Base-by-base conservation (phyloP, 2,113 vertebrate genomes). In the Oreochromis niloticus region DNA sequence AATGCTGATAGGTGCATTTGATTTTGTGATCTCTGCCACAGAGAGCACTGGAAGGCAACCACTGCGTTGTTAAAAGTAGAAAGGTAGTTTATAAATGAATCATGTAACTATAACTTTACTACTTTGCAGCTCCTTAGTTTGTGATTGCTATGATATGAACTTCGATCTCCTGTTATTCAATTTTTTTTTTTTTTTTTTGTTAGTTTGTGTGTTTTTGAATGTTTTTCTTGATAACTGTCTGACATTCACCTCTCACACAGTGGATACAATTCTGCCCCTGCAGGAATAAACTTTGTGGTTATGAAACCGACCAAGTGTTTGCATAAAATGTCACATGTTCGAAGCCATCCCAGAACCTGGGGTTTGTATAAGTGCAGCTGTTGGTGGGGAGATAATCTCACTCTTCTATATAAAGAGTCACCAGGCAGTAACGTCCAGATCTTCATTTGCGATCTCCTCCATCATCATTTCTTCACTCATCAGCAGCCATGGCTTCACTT, bases 1-100 rank as follows among this genome's bases (percentile, higher is more conserved):
- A 88, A 89, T 94, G 94, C 88, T 94, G 95, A 95, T 92, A 12
- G 83, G 19, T 87, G 85, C 61, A 59, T 93, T 95, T 92, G 32
- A 93, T 93, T 95, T 89, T 92, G 59, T 78, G 46, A 32, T 83
- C 71, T 87, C 48, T 19, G 78, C 88, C 84, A 86, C 55, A 71
- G 93, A 96, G 92, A 86, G 71, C 48, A 24, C 93, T 85, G 87
- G 93, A 90, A 46, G 36, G 63, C 66, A 32, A 43, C 48, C 27
- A 11, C 78, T 63, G 68, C 71, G 56, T 91, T 92, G 91, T 93
- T 92, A 71, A 71, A 22, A 17, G 57, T 61, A 61, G 57, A 61
- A 61, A 34, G 1, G 5, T 43, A 71, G n/a, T 71, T 43, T 24
- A 13, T 71, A 43, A 27, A 9, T 43, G 2, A 71, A 24, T 71